phyloP scores from a whole-genome alignment of 1,140 invertebrate species.

The Mylabris phalerata region DNA sequence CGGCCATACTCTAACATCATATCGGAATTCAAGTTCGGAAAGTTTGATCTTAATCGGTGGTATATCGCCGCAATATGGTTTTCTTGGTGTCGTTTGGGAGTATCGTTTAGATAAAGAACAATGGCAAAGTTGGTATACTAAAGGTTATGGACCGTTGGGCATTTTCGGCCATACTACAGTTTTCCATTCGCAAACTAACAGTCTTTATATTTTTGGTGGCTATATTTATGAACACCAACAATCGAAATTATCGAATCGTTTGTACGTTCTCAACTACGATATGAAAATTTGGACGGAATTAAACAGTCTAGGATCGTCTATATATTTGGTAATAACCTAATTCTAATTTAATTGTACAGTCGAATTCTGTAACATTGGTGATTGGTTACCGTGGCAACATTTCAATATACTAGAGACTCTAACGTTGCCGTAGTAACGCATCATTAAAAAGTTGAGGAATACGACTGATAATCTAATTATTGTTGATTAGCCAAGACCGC shows the following conservation, averaged over 20 bases:
- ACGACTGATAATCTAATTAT: neutral
- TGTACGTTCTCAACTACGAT: conserved; percentile 72
- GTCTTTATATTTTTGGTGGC: conserved; percentile 88
- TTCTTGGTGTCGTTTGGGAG: conserved; percentile 70
- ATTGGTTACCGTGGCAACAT: no score
- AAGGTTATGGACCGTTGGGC: conserved; percentile 69
- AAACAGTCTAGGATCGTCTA: conserved; percentile 25
- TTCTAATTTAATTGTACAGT: neutral
- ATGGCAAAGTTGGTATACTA: conserved; percentile 50
- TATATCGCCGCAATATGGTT: conserved; percentile 71
- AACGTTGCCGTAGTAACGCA: no score
- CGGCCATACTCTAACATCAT: conserved; percentile 80
- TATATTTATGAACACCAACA: conserved; percentile 49
- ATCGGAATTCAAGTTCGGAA: conserved; percentile 64
- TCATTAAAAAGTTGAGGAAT: no score
- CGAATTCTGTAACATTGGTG: neutral
- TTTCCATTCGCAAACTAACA: conserved; percentile 71
- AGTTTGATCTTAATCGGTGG: conserved; percentile 83
- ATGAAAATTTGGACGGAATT: conserved; percentile 70
- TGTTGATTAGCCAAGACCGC: conserved; percentile 53
- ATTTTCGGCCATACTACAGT: conserved; percentile 88
- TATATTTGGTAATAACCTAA: conserved; percentile 29
- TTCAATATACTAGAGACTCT: no score
- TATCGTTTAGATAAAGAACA: conserved; percentile 67
- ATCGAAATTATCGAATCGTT: conserved; percentile 60